phyloP scores from a whole-genome alignment of 2,797 vertebrate species.

The Lutra lutra region DNA sequence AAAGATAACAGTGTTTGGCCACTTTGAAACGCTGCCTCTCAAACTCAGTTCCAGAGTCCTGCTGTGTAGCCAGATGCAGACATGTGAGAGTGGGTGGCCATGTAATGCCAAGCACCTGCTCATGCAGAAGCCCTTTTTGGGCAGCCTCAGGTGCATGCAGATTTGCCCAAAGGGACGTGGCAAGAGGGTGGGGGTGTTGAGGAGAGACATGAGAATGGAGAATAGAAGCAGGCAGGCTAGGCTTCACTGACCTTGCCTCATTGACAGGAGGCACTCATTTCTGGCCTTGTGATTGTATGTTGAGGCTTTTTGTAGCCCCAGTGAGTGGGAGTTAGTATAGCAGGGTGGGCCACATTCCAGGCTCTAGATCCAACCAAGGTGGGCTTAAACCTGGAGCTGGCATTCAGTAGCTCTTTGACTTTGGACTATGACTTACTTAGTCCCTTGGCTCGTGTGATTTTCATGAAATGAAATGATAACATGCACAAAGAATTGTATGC shows the following conservation, averaged over 20 bases:
- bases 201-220: neutral
- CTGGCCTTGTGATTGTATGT: neutral
- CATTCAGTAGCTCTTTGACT: neutral
- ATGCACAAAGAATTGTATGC: neutral
- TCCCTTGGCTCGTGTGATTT: neutral
- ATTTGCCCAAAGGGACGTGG: neutral
- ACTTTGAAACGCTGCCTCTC: neutral
- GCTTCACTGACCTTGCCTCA: neutral
- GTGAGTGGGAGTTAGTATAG: neutral
- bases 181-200: neutral
- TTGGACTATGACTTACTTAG: neutral
- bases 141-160: neutral
- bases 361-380: neutral
- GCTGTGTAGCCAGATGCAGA: neutral
- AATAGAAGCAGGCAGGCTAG: neutral
- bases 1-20: neutral
- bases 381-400: neutral
- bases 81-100: neutral
- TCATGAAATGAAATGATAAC: neutral
- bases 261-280: neutral
- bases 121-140: neutral
- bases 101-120: accelerated
- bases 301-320: neutral
- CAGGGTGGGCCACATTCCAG: neutral
- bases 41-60: neutral